Conservation (phyloP, 2,113 vertebrate genomes). For the Sitta europaea region DNA sequence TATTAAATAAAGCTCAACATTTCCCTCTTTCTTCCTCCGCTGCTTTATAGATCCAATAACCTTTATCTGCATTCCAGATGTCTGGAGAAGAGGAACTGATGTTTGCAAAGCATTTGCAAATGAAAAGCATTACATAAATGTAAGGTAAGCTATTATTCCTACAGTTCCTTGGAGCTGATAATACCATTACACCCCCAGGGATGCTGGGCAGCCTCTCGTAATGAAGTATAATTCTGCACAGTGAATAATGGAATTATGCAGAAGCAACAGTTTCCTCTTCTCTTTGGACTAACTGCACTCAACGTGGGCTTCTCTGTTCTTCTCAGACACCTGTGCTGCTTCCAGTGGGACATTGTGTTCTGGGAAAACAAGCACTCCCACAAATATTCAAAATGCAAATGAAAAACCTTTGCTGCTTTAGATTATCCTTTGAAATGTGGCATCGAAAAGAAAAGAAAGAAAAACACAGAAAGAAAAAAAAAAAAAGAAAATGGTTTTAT, state of each 20-base stretch:
- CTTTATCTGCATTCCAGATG: neutral
- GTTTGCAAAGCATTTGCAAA: neutral
- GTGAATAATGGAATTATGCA: neutral
- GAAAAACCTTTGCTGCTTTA: neutral
- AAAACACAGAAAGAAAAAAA: no score
- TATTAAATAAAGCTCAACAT: neutral
- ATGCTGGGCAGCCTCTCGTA: neutral
- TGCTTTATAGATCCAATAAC: neutral
- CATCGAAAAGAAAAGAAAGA: neutral
- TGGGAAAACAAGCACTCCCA: neutral
- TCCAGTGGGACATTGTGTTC: neutral
- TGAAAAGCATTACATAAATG: neutral
- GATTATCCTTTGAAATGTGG: neutral
- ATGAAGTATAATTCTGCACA: neutral
- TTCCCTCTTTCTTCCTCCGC: neutral
- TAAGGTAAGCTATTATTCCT: neutral
- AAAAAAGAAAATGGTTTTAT: rapidly evolving
- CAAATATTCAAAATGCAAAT: neutral
- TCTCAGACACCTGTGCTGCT: neutral
- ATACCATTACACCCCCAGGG: neutral
- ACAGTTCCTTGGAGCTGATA: neutral
- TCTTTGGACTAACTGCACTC: neutral
- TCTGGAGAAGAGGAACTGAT: neutral
- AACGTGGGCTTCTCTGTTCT: neutral
- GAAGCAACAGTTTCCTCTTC: neutral